phyloP scores from a whole-genome alignment of 2,888 invertebrate species.

The Pedicia rivosa region DNA sequence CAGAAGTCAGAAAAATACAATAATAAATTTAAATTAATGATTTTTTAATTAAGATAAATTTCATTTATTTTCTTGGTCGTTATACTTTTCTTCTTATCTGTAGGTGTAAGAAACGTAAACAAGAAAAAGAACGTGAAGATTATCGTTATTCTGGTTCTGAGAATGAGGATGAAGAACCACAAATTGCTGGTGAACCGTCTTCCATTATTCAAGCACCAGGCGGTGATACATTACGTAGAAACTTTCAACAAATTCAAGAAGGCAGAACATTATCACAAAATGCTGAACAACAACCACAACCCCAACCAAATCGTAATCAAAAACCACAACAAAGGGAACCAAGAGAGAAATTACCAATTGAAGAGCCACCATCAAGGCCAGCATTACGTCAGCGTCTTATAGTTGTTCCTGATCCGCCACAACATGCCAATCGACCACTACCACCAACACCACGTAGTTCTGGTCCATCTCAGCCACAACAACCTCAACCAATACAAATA shows the following conservation, averaged over 20 bases:
- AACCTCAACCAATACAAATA: conserved; percentile 29
- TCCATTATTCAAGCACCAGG: conserved; percentile 77
- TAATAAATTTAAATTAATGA: no score
- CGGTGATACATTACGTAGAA: conserved; percentile 89
- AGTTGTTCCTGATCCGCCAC: conserved; percentile 78
- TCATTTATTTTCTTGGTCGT: no score
- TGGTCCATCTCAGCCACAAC: conserved; percentile 34
- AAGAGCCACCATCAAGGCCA: conserved; percentile 76
- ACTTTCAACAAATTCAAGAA: conserved; percentile 96
- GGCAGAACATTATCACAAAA: conserved; percentile 43
- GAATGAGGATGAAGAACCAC: conserved; percentile 90
- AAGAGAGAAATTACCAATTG: conserved; percentile 32
- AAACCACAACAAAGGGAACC: conserved; percentile 24
- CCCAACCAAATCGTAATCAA: conserved; percentile 41
- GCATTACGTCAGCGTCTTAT: conserved; percentile 83
- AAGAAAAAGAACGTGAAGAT: conserved; percentile 66
- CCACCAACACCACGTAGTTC: conserved; percentile 67
- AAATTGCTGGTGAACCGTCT: conserved; percentile 84
- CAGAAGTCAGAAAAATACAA: no score
- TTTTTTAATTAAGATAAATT: no score
- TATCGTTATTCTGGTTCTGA: conserved; percentile 90
- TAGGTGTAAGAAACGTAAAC: conserved; percentile 87
- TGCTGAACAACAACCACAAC: conserved; percentile 42
- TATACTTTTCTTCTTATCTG: not conserved
- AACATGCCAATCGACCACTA: conserved; percentile 47